Conservation (phyloP, 1,140 invertebrate species). For the Bombus breviceps region DNA sequence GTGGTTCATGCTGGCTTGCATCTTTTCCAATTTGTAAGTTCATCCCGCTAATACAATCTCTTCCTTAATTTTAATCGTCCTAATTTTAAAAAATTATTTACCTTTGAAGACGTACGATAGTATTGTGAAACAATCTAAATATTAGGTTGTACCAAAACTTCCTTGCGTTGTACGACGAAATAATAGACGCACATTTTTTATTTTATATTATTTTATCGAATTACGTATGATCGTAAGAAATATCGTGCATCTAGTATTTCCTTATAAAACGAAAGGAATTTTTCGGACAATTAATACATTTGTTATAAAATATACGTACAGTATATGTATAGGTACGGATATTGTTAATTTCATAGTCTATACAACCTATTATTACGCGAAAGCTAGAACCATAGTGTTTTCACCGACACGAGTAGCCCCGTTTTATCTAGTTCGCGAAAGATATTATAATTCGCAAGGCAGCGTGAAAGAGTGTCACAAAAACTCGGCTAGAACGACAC, state of each 20-base stretch:
- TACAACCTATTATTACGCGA: not conserved
- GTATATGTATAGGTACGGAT: no score
- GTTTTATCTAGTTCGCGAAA: conserved; percentile 1
- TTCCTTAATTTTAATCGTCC: not conserved
- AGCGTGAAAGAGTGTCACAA: not conserved
- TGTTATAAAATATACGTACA: no score
- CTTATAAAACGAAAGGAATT: no score
- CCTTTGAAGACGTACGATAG: not conserved
- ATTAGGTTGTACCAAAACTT: not conserved
- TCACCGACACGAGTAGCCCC: not conserved
- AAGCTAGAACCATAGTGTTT: not conserved
- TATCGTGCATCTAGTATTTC: no score
- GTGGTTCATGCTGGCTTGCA: conserved; percentile 74
- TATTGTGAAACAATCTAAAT: not conserved
- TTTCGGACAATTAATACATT: no score
- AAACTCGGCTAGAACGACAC: conserved; percentile 22
- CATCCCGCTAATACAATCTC: not conserved
- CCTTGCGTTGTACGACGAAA: no score
- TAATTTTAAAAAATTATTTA: not conserved
- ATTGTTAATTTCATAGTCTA: no score
- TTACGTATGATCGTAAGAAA: no score
- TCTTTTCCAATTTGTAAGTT: conserved; percentile 72
- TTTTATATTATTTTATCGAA: no score
- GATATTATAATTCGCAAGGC: not conserved
- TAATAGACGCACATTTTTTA: no score